Percentiles rank a stretch among this genome's conserved stretches.
phyloP scores from a whole-genome alignment of 2,888 invertebrate species.

The Perizoma affinitatum region DNA sequence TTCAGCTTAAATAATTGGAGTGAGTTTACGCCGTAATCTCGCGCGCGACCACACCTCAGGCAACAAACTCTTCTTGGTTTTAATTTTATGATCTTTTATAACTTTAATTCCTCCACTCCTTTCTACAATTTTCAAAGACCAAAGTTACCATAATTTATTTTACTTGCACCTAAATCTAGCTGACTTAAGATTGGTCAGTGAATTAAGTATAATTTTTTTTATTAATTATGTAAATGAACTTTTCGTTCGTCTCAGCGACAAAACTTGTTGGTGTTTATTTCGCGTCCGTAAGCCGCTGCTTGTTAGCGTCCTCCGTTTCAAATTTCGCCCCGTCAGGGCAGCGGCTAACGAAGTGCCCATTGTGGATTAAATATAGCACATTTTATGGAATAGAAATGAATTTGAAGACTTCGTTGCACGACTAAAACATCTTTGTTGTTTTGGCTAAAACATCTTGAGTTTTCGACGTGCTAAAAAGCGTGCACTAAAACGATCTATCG shows the following conservation, averaged over 20 bases:
- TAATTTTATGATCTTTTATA: too few relatives aligned
- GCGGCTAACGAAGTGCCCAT: constrained; percentile 33
- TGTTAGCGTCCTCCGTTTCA: constrained; percentile 31
- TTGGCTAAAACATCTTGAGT: constrained; percentile 2
- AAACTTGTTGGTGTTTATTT: constrained; percentile 19
- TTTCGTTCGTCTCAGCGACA: constrained; percentile 18
- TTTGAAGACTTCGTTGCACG: constrained; percentile 15
- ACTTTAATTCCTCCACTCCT: too few relatives aligned
- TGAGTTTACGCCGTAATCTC: too few relatives aligned
- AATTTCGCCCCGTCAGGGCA: constrained; percentile 25
- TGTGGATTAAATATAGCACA: constrained; percentile 28
- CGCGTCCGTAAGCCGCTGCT: constrained; percentile 21
- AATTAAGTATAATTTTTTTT: too few relatives aligned
- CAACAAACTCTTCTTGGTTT: too few relatives aligned
- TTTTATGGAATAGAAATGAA: constrained; percentile 23
- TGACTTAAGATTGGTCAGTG: too few relatives aligned
- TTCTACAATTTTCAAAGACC: too few relatives aligned
- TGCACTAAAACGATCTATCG: too few relatives aligned
- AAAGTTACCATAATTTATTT: too few relatives aligned
- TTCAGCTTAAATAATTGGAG: too few relatives aligned
- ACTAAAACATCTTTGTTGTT: constrained; percentile 10
- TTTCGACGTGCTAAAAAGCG: not conserved
- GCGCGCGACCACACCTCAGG: too few relatives aligned
- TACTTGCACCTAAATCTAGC: too few relatives aligned
- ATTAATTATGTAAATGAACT: constrained; percentile 11